phyloP scores from a whole-genome alignment of 2,797 vertebrate genomes.

The Tinamus major region DNA sequence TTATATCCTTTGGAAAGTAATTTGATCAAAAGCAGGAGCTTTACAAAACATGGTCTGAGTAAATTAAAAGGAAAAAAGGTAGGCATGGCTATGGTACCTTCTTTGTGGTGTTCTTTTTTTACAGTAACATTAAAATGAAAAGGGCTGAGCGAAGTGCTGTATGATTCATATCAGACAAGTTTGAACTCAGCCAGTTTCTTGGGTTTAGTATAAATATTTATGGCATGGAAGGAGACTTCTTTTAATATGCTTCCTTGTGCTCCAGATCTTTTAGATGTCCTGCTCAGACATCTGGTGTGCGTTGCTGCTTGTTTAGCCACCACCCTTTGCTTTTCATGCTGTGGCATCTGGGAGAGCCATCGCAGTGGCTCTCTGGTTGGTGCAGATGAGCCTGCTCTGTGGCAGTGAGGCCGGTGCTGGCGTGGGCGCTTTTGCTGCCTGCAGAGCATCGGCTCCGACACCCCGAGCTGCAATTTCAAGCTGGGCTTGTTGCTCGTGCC shows the following conservation, averaged over 20 bases:
- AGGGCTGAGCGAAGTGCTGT: not conserved
- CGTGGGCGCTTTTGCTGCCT: constrained; percentile 76
- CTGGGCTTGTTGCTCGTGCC: constrained; percentile 32
- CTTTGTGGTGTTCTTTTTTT: constrained; percentile 9
- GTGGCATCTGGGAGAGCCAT: constrained; percentile 50
- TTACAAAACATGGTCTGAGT: not conserved
- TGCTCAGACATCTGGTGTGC: constrained; percentile 60
- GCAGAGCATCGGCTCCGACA: constrained; percentile 67
- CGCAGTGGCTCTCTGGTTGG: constrained; percentile 31
- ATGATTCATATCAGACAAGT: constrained; percentile 36
- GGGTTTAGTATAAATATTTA: constrained; percentile 61
- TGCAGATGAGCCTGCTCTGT: constrained; percentile 19
- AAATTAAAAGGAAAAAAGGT: not conserved
- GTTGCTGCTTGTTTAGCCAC: constrained; percentile 49
- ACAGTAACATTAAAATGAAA: not conserved
- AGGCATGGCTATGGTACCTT: not conserved
- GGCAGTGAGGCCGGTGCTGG: constrained; percentile 72
- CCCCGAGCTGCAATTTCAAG: constrained; percentile 59
- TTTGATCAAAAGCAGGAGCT: not conserved
- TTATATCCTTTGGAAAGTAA: constrained; percentile 31
- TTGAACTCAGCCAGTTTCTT: constrained; percentile 46
- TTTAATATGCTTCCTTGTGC: not conserved
- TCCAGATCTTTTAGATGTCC: not conserved
- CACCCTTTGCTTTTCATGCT: constrained; percentile 34
- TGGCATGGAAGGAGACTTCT: constrained; percentile 29